A percentile compares a stretch with the other conserved stretches of the same genome.
phyloP scores from a whole-genome alignment of 2,113 vertebrate genomes.

The Alosa alosa region DNA sequence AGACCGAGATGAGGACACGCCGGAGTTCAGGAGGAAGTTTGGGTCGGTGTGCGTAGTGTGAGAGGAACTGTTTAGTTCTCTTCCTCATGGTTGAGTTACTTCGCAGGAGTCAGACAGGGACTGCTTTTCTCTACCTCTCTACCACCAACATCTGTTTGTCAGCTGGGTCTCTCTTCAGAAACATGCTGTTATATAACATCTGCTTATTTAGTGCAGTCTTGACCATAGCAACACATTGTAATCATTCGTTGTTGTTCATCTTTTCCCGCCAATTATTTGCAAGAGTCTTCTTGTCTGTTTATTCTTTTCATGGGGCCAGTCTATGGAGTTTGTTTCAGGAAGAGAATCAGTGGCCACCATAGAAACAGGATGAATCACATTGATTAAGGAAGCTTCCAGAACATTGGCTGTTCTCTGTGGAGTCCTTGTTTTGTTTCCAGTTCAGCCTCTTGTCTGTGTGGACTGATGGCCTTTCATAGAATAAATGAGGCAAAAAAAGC shows the following conservation, averaged over 20 bases:
- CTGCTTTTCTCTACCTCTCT: background rate
- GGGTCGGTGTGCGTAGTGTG: background rate
- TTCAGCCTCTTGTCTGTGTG: background rate
- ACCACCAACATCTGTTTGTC: slow-evolving; percentile 15
- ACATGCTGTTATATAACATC: background rate
- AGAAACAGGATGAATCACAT: background rate
- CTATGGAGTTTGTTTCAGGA: background rate
- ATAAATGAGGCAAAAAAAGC: slow-evolving; percentile 9
- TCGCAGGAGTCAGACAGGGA: background rate
- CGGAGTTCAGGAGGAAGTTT: slow-evolving; percentile 10
- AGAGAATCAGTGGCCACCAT: background rate
- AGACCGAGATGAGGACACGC: background rate
- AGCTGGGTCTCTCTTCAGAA: background rate
- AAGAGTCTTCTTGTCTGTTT: background rate
- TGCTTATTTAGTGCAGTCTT: background rate
- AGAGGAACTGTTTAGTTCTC: slow-evolving; percentile 14
- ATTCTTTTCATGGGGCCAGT: background rate
- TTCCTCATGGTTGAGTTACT: background rate
- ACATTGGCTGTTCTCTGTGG: slow-evolving; percentile 8
- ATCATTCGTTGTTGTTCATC: background rate
- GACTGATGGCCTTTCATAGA: slow-evolving; percentile 5
- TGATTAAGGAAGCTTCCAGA: slow-evolving; percentile 1
- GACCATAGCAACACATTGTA: background rate
- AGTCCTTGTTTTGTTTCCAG: background rate
- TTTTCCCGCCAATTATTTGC: background rate